Evolutionary conservation across 2,113 vertebrate species (phyloP), one percentile per base, ranked within the genome.

Genomic region (Zingel zingel): DNA sequence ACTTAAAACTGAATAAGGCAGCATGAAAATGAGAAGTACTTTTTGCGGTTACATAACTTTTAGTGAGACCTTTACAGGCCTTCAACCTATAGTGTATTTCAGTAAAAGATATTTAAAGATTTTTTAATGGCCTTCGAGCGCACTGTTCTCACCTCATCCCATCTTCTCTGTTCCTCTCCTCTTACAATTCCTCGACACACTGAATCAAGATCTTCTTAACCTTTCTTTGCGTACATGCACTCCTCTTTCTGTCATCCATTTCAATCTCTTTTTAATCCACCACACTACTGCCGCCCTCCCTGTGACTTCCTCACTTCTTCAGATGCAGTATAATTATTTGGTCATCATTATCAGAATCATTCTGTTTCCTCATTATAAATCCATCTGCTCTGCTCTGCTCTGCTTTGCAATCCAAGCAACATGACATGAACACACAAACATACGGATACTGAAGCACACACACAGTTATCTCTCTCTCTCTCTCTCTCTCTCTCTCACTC

Each of bases 361-460:
- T 91, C 86, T 85, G 74, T 87, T 82, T 90, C 88, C 87, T 88
- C 84, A 86, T 91, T 91, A 91, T 64, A 85, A 86, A 86, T 79
- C 80, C 85, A 86, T 90, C 85, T 88, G 82, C 70, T 89, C 30
- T 30, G 30, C 30, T 30, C 27, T 23, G 50, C 87, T 77, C 59
- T 59, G 73, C 68, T 84, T 43, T 76, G 64, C 75, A 82, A 66
- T 86, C 79, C 79, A 84, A 76, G 73, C 56, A 45, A 67, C 69
- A 68, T 11, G 66, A 43, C 59, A 83, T 47, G 74, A 79, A 74
- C 67, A 80, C 83, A 62, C 71, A 67, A 70, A 43, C 63, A 39
- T 65, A 58, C 50, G 45, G 73, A 88, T 33, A 36, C 51, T 25
- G 12, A 33, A 56, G 30, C 58, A 30, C 62, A 39, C 68, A 57